Percentiles rank a stretch among this genome's conserved stretches.
Evolutionary conservation across 1,140 invertebrate species (phyloP).

Genomic region (Sesamia nonagrioides): DNA sequence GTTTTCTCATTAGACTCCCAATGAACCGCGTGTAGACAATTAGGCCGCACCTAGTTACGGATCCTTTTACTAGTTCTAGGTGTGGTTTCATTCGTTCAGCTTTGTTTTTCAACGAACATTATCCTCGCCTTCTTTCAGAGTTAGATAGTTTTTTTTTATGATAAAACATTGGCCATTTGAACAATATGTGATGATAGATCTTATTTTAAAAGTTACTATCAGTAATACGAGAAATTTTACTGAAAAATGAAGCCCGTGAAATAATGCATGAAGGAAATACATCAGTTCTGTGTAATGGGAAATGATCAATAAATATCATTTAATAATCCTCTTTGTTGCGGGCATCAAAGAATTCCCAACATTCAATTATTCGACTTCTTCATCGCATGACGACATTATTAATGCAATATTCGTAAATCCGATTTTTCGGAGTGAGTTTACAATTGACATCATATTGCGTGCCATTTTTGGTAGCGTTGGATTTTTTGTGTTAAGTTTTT

Average conservation of each 20-base stretch:
- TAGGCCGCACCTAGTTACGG: conserved; percentile 23
- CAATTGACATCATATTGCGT: background rate
- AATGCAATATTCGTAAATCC: conserved; percentile 34
- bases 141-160: no score
- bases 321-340: conserved; percentile 12
- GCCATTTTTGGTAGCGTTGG: background rate
- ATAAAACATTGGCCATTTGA: no score
- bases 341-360: conserved; percentile 29
- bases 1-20: conserved; percentile 21
- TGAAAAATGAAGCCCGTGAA: background rate
- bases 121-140: background rate
- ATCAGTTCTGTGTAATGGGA: conserved; percentile 4
- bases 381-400: background rate
- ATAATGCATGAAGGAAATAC: background rate
- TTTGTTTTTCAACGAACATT: background rate
- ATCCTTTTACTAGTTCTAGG: conserved; percentile 6
- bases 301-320: conserved; percentile 29
- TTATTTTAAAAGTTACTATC: no score
- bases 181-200: no score
- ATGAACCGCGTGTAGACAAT: conserved; percentile 33
- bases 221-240: no score
- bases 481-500: background rate
- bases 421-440: conserved; percentile 25
- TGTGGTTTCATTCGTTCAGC: background rate
- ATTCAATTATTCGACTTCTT: conserved; percentile 29